Percentiles rank a stretch among this genome's conserved stretches.
phyloP scores from a whole-genome alignment of 2,888 invertebrate species.

The Nomada goodeniana region DNA sequence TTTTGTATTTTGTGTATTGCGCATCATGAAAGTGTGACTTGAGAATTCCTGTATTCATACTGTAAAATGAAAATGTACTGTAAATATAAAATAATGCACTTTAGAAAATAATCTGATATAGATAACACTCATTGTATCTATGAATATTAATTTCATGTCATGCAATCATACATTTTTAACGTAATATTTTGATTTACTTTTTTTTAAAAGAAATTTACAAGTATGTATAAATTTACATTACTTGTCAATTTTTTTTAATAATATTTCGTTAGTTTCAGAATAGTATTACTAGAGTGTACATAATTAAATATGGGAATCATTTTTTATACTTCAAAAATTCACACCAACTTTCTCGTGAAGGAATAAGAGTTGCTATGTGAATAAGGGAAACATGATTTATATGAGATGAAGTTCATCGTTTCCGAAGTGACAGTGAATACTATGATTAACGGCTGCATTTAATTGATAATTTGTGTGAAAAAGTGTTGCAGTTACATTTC shows the following conservation, averaged over 20 bases:
- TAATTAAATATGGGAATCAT: slow-evolving; percentile 24
- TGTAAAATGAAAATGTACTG: slow-evolving; percentile 57
- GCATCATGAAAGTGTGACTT: slow-evolving; percentile 60
- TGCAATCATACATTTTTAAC: slow-evolving; percentile 27
- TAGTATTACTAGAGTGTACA: slow-evolving; percentile 18
- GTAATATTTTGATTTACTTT: slow-evolving; percentile 41
- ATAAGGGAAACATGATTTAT: slow-evolving; percentile 8
- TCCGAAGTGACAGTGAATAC: not conserved
- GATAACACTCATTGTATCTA: slow-evolving; percentile 31
- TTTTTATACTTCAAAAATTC: slow-evolving; percentile 29
- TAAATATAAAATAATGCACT: slow-evolving; percentile 63
- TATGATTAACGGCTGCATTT: slow-evolving; percentile 8
- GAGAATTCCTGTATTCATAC: slow-evolving; percentile 61
- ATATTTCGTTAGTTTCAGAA: slow-evolving; percentile 23
- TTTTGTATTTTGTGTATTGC: slow-evolving; percentile 70
- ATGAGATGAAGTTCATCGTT: slow-evolving; percentile 20
- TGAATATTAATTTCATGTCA: slow-evolving; percentile 40
- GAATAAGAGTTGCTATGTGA: slow-evolving; percentile 1
- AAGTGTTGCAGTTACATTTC: not conserved
- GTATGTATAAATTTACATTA: not conserved
- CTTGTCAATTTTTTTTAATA: slow-evolving; percentile 9
- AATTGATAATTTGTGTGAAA: slow-evolving; percentile 3
- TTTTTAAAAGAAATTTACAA: slow-evolving; percentile 27
- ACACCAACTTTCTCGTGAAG: not conserved
- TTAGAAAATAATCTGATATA: slow-evolving; percentile 41